Conservation (phyloP, 1,140 invertebrate genomes). For the Drosophila ambigua region DNA sequence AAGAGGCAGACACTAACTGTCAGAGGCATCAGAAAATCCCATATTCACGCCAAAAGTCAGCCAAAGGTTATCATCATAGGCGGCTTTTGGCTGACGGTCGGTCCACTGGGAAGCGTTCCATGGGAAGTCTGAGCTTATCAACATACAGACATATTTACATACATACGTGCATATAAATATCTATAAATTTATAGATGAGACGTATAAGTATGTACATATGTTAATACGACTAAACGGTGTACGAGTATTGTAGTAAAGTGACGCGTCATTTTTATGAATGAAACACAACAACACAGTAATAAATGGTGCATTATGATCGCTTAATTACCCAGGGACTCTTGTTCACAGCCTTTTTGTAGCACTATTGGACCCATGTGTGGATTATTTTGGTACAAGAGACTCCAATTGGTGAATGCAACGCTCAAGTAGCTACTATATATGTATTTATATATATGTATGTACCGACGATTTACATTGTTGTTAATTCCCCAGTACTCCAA, state of each 20-base stretch:
- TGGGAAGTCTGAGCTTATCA: slow-evolving; percentile 73
- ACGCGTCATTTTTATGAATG: slow-evolving; percentile 73
- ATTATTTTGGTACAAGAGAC: no score
- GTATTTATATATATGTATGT: no score
- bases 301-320: slow-evolving; percentile 1
- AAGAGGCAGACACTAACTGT: slow-evolving; percentile 60
- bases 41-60: slow-evolving; percentile 64
- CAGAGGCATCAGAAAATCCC: slow-evolving; percentile 55
- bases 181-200: background rate
- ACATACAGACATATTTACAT: slow-evolving; percentile 11
- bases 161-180: background rate
- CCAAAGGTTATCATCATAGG: slow-evolving; percentile 65
- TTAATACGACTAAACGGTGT: slow-evolving; percentile 49
- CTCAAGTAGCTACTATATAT: background rate
- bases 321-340: no score
- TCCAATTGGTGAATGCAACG: no score
- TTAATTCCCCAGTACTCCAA: no score
- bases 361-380: no score
- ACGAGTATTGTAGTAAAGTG: slow-evolving; percentile 65
- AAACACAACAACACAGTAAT: slow-evolving; percentile 32
- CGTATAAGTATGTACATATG: slow-evolving; percentile 29
- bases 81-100: slow-evolving; percentile 46
- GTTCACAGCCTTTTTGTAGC: no score
- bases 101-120: slow-evolving; percentile 55
- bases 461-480: no score